These are phyloP conservation scores for Penaeus vannamei DNA, from an alignment of 1,140 invertebrate species.

Conservation along the genomic window DNA sequence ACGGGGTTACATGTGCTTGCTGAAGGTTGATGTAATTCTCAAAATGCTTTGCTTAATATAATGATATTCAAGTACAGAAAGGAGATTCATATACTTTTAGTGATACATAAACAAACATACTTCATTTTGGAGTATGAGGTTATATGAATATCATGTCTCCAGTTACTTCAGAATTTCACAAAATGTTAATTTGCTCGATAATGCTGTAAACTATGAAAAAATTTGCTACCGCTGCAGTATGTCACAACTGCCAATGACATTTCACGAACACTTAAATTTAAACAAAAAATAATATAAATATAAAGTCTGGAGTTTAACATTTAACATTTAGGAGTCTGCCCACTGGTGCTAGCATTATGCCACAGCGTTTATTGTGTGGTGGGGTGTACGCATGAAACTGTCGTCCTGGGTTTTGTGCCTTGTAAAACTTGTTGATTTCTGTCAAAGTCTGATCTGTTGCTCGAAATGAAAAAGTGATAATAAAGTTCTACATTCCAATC, in stretches of 20 bases:
- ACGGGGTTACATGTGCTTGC: too few relatives aligned
- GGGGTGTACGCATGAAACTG: conserved; percentile 56
- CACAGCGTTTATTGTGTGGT: conserved; percentile 46
- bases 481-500: conserved; percentile 48
- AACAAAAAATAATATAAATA: background rate
- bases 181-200: too few relatives aligned
- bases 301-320: background rate
- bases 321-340: conserved; percentile 9
- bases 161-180: too few relatives aligned
- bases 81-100: too few relatives aligned
- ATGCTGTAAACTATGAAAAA: too few relatives aligned
- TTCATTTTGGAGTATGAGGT: too few relatives aligned
- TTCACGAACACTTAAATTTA: background rate
- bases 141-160: too few relatives aligned
- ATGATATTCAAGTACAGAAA: too few relatives aligned
- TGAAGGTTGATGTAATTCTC: too few relatives aligned
- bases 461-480: conserved; percentile 43
- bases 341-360: conserved; percentile 53
- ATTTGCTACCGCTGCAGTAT: too few relatives aligned
- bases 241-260: background rate
- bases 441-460: conserved; percentile 59
- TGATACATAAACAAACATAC: too few relatives aligned
- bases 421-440: conserved; percentile 57
- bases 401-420: conserved; percentile 60
- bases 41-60: too few relatives aligned